Evolutionary conservation across 2,797 vertebrate species (phyloP), one percentile per base, ranked within the genome.

Genomic region (Nyctibius grandis): DNA sequence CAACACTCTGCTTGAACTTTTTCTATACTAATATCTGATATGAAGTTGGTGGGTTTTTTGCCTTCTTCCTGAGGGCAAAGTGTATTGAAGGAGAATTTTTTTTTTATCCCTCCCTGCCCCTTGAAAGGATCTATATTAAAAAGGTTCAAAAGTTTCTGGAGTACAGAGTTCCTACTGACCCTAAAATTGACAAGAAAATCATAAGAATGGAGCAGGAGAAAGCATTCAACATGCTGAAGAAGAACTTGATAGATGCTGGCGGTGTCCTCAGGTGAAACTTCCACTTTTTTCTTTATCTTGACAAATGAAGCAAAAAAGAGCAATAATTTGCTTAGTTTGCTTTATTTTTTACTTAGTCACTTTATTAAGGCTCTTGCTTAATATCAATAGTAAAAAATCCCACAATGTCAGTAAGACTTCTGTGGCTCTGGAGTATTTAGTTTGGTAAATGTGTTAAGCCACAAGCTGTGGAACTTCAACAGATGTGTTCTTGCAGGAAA

Each of bases 201-300:
- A 98, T 99, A 83, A 98, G 98, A 91, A 98, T 98, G 97, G 98
- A 98, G 85, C 98, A 98, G 93, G 98, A 99, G 72, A 99, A 99
- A 97, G 98, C 98, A 81, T 99, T 99, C 95, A 98, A 98, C 84
- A 97, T 98, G 97, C 93, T 98, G 80, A 98, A 98, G 97, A 98
- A 98, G 96, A 98, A 98, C 88, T 91, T 98, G 72, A 98, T 98
- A 94, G 98, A 98, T 81, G 98, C 97, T 93, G 98, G 98, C 3
- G 98, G 98, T 68, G 96, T 99, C 88, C 93, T 98, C 95, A 98
- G 98, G 98, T 98, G 98, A 97, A 95, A 53, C 38, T 63, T 96
- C 73, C 84, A 44, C 36, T 60, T 94, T 76, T 80, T 94, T 82
- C 21, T 96, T 88, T 92, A 33, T 79, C 76, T 61, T 81, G 85